Percentiles rank a stretch among this genome's conserved stretches.
Conservation (phyloP, 2,113 vertebrate genomes). For the Pterocles orientalis region DNA sequence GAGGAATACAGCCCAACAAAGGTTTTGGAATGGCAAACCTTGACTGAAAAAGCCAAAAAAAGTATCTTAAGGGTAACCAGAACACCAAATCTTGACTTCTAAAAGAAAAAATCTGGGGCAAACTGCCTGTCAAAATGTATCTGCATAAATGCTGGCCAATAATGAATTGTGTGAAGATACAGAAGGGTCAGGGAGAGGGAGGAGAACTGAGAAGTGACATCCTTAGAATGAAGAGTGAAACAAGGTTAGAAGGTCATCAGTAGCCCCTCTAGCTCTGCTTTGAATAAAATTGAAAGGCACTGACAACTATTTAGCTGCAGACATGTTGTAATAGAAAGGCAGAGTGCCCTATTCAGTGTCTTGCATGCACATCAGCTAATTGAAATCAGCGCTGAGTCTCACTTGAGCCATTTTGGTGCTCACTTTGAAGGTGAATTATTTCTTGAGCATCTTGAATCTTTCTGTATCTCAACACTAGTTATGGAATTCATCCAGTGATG, state of each 20-base stretch:
- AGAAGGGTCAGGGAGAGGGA: not conserved
- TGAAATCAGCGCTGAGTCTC: not conserved
- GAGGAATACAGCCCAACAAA: not conserved
- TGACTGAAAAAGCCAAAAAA: not conserved
- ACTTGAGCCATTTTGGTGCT: not conserved
- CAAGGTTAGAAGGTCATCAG: not conserved
- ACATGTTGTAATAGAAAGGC: not conserved
- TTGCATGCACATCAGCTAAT: not conserved
- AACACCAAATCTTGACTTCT: not conserved
- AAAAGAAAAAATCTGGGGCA: not conserved
- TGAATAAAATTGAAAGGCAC: not conserved
- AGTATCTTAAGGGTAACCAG: fast-evolving
- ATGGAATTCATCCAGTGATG: not conserved
- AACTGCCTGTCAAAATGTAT: not conserved
- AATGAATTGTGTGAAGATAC: not conserved
- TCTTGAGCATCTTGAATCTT: not conserved
- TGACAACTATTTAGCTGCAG: not conserved
- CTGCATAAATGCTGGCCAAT: not conserved
- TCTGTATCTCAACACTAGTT: not conserved
- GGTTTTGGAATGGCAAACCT: not conserved
- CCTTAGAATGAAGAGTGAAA: not conserved
- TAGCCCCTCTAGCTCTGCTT: not conserved
- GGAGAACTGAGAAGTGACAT: not conserved
- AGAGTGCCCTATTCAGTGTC: not conserved
- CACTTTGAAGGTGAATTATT: not conserved